Conservation (phyloP, 2,888 invertebrate species). For the Agrotis segetum region DNA sequence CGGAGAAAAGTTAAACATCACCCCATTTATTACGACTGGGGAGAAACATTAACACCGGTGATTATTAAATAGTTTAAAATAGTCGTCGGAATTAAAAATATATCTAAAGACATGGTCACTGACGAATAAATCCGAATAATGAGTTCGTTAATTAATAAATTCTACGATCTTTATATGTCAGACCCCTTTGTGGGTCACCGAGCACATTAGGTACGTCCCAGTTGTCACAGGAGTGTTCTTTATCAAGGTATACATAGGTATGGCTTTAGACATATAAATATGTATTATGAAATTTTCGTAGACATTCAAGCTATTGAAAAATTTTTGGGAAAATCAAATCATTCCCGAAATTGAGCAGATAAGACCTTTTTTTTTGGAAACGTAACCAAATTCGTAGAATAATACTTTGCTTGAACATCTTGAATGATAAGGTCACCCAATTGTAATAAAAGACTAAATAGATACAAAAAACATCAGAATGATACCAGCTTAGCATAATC, state of each 20-base stretch:
- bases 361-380: background rate
- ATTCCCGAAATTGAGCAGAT: too few relatives aligned
- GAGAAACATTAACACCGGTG: slow-evolving; percentile 56
- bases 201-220: slow-evolving; percentile 40
- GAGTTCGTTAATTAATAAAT: slow-evolving; percentile 27
- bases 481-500: slow-evolving; percentile 17
- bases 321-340: background rate
- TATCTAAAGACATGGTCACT: slow-evolving; percentile 27
- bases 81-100: slow-evolving; percentile 42
- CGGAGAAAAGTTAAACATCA: slow-evolving; percentile 51
- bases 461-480: slow-evolving; percentile 13
- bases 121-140: slow-evolving; percentile 15
- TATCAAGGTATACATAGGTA: slow-evolving; percentile 2
- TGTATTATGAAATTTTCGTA: slow-evolving; percentile 2
- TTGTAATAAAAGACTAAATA: too few relatives aligned
- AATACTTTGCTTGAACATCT: background rate
- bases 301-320: background rate
- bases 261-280: background rate
- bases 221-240: slow-evolving; percentile 25
- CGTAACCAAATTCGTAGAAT: background rate
- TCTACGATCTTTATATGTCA: slow-evolving; percentile 43
- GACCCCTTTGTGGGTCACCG: slow-evolving; percentile 40
- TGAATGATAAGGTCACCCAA: too few relatives aligned
- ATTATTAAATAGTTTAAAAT: slow-evolving; percentile 54
- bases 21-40: slow-evolving; percentile 53